Conservation (phyloP, 2,888 invertebrate genomes). For the Tipula unca region DNA sequence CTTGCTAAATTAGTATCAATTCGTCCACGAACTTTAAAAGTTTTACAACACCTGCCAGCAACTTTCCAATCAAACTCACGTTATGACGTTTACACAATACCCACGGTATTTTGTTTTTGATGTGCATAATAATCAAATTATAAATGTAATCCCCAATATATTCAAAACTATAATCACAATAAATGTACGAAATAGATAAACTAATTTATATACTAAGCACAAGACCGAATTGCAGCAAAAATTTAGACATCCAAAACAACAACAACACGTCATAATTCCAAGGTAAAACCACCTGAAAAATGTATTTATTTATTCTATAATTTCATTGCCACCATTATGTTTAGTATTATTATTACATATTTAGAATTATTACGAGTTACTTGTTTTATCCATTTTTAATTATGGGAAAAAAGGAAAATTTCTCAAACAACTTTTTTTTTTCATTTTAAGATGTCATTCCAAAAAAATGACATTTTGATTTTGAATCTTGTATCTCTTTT, state of each 20-base stretch:
- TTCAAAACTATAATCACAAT: not conserved
- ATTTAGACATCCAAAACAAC: not conserved
- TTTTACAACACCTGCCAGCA: not conserved
- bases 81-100: not conserved
- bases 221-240: not conserved
- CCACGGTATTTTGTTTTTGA: not conserved
- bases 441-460: not conserved
- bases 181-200: not conserved
- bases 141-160: too few relatives aligned
- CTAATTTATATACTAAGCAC: not conserved
- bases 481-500: not conserved
- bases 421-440: not conserved
- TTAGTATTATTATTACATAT: not conserved
- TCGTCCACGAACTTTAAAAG: too few relatives aligned
- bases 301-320: not conserved
- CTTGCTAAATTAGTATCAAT: too few relatives aligned
- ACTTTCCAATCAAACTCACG: not conserved
- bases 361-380: not conserved
- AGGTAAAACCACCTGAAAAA: slow-evolving; percentile 15
- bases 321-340: not conserved
- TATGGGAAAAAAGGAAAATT: not conserved
- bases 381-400: not conserved
- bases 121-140: too few relatives aligned
- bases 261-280: not conserved
- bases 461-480: slow-evolving; percentile 8